Evolutionary conservation across 2,113 vertebrate genomes (phyloP).

Genomic region (Acrocephalus arundinaceus): DNA sequence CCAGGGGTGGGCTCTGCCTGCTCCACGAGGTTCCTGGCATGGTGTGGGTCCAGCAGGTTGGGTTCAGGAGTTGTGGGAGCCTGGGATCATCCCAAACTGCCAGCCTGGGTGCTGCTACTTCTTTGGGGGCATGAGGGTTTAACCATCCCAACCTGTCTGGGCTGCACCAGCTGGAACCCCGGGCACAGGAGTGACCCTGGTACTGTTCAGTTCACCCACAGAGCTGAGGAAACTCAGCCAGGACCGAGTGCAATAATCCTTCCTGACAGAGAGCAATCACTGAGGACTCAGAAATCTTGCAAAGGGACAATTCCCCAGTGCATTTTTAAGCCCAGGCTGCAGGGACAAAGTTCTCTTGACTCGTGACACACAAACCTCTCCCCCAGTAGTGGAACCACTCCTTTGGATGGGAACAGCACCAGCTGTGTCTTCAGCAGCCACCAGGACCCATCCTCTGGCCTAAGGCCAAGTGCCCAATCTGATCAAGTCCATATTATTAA

Average conservation of each 20-base stretch:
- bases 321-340: neutral
- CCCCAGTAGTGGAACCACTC: neutral
- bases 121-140: neutral
- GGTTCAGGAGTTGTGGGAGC: neutral
- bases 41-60: neutral
- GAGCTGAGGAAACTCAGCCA: neutral
- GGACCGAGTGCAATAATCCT: neutral
- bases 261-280: neutral
- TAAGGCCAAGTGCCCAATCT: neutral
- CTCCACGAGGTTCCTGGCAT: accelerated
- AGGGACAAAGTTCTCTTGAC: neutral
- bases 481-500: neutral
- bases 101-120: neutral
- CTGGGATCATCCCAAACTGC: neutral
- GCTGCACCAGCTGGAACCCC: neutral
- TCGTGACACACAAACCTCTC: neutral
- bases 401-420: neutral
- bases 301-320: neutral
- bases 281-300: neutral
- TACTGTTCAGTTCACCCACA: neutral
- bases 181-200: neutral
- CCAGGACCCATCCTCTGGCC: neutral
- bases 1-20: neutral
- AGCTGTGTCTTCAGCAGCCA: neutral
- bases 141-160: neutral